Evolutionary conservation across 2,113 vertebrate genomes (phyloP), one percentile per base, ranked within the genome.

Genomic region (Lichenostomus cassidix): DNA sequence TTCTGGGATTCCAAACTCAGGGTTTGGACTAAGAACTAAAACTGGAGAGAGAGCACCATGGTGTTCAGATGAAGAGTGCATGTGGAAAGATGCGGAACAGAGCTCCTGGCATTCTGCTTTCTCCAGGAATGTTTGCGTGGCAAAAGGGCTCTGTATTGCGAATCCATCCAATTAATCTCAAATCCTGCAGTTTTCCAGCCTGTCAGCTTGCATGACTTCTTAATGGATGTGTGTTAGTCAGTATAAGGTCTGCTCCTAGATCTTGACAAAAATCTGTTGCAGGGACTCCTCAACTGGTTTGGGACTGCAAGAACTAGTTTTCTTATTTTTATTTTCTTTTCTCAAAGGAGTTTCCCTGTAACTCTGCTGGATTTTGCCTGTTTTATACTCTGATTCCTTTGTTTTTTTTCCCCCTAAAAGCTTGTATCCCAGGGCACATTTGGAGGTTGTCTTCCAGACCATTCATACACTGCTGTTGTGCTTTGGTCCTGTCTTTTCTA

Each of bases 81-180:
- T 0, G 0, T 37, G 49, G 49, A 53, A 76, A 75, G 62, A 44
- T 52, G 35, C 21, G 47, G 59, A 64, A 55, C 22, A 65, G 41
- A 59, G 18, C 27, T 62, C 14, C 31, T 20, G 29, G 49, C 24
- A 3, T 47, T 76, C 52, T 69, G 5, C 69, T 74, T 87, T 87
- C 29, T 62, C 59, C 12, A 3, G 16, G 55, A 19, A n/a, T 23
- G 15, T 80, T 89, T 49, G 28, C 0, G 0, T 60, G 37, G 31
- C 42, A 41, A 35, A 56, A 39, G 18, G 8, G 41, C 24, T n/a
- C 29, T 13, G 7, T 44, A 5, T 35, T 53, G 24, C 0, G 0
- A 60, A 63, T 83, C 21, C 25, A 22, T 27, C n/a, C 42, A 31
- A 35, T 49, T 49, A 0, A 42, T 37, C 42, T 71, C 59, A 55